Percentiles rank a stretch among this genome's conserved stretches.
Evolutionary conservation across 2,113 vertebrate genomes (phyloP).

Genomic region (Propithecus coquereli): DNA sequence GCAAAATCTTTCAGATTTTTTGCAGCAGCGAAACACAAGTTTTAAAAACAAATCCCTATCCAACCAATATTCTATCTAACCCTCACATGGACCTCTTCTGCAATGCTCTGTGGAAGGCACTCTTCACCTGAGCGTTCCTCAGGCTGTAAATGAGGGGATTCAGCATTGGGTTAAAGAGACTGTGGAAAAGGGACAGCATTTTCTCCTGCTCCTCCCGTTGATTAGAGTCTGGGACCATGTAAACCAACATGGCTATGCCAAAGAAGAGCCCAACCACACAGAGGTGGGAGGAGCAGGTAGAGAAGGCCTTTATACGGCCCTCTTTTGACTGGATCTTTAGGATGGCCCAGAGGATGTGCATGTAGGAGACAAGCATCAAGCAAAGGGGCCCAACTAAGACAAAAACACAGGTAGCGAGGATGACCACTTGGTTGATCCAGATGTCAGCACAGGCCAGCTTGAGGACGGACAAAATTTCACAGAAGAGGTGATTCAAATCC

Average conservation of each 20-base stretch:
- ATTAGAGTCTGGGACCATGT: conserved; percentile 17
- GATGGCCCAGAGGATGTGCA: conserved; percentile 21
- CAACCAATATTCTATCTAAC: accelerated
- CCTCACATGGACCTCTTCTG: not conserved
- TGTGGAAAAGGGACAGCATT: conserved; percentile 56
- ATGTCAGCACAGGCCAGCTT: conserved; percentile 71
- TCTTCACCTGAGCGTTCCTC: conserved; percentile 45
- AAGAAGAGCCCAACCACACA: conserved; percentile 62
- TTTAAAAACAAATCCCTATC: not conserved
- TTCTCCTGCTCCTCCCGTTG: conserved; percentile 42
- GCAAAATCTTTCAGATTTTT: not conserved
- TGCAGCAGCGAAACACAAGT: not conserved
- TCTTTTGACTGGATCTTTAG: conserved; percentile 58
- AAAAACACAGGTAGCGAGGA: conserved; percentile 19
- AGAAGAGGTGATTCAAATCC: conserved; percentile 1
- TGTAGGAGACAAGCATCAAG: conserved; percentile 64
- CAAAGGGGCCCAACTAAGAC: conserved; percentile 24
- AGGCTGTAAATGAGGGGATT: conserved; percentile 63
- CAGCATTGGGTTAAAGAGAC: conserved; percentile 60
- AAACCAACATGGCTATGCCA: conserved; percentile 58
- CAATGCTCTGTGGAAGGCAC: conserved; percentile 19
- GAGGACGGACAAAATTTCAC: conserved; percentile 70
- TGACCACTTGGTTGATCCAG: conserved; percentile 35
- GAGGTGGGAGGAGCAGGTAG: conserved; percentile 56
- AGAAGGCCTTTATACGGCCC: conserved; percentile 29